Conservation (phyloP, 2,888 invertebrate species). For the Mystacides longicornis region DNA sequence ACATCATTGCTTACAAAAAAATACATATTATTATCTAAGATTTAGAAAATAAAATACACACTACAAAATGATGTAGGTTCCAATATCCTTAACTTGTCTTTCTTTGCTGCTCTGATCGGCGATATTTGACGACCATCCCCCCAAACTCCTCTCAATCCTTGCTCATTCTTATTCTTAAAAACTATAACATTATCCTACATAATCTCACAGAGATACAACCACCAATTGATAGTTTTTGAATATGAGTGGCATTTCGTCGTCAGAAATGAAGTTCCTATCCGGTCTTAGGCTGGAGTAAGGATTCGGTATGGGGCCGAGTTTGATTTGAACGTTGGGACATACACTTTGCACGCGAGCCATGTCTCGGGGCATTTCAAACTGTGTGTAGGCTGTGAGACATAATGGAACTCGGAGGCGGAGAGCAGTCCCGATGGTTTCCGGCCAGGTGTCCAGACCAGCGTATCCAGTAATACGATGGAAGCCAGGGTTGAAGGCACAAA, state of each 20-base stretch:
- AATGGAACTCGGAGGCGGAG: constrained; percentile 51
- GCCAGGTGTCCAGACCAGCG: constrained; percentile 59
- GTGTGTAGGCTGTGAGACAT: constrained; percentile 59
- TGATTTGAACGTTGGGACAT: constrained; percentile 37
- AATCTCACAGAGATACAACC: constrained; percentile 32
- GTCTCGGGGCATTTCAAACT: constrained; percentile 58
- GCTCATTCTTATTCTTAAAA: no score
- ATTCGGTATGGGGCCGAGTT: constrained; percentile 52
- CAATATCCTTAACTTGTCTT: no score
- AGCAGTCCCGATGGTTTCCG: constrained; percentile 52
- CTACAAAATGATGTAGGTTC: no score
- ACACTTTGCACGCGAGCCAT: constrained; percentile 48
- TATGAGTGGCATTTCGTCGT: constrained; percentile 60
- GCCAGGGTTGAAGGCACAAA: constrained; percentile 67
- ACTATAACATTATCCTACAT: no score
- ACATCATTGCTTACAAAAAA: no score
- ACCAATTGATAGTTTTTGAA: constrained; percentile 64
- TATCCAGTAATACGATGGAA: constrained; percentile 60
- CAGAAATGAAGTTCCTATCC: constrained; percentile 67
- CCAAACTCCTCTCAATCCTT: no score
- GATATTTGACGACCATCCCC: no score
- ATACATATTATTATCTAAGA: no score
- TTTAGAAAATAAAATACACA: no score
- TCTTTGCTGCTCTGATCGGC: no score
- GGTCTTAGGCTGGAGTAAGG: constrained; percentile 62